These are phyloP conservation scores for Actenoides hombroni DNA, from an alignment of 2,113 vertebrate genomes.

Conservation along the genomic window DNA sequence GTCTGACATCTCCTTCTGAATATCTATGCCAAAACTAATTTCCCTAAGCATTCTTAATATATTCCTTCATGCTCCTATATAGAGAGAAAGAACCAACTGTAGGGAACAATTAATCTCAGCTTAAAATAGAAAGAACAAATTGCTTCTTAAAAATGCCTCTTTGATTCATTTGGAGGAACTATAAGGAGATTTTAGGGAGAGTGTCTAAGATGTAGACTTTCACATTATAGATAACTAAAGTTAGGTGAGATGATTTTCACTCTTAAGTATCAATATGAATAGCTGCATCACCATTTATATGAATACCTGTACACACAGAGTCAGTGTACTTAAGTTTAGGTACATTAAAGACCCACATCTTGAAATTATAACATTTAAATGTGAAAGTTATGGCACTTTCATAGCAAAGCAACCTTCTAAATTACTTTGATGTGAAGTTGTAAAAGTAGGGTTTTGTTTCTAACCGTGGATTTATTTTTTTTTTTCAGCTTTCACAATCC, in stretches of 20 bases:
- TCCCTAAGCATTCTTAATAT: constrained; percentile 17
- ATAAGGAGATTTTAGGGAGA: constrained; percentile 17
- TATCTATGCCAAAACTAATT: constrained; percentile 34
- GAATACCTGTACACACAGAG: neutral
- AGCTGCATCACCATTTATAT: neutral
- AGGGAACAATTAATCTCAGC: constrained; percentile 40
- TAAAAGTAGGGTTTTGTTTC: neutral
- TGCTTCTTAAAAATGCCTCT: constrained; percentile 20
- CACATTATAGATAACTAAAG: neutral
- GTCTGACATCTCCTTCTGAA: neutral
- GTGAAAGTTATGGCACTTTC: neutral
- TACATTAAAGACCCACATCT: neutral
- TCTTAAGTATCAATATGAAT: constrained; percentile 6
- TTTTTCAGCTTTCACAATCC: neutral
- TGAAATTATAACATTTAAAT: neutral
- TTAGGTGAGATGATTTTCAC: neutral
- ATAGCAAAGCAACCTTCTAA: constrained; percentile 8
- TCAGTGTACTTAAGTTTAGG: neutral
- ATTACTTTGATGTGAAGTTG: neutral
- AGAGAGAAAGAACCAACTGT: neutral
- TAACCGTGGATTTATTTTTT: neutral
- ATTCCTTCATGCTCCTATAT: constrained; percentile 7
- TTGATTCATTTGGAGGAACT: constrained; percentile 5
- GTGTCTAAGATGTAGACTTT: neutral
- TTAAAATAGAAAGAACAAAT: constrained; percentile 46